phyloP scores from a whole-genome alignment of 2,888 invertebrate genomes.

The Tenthredo livida region DNA sequence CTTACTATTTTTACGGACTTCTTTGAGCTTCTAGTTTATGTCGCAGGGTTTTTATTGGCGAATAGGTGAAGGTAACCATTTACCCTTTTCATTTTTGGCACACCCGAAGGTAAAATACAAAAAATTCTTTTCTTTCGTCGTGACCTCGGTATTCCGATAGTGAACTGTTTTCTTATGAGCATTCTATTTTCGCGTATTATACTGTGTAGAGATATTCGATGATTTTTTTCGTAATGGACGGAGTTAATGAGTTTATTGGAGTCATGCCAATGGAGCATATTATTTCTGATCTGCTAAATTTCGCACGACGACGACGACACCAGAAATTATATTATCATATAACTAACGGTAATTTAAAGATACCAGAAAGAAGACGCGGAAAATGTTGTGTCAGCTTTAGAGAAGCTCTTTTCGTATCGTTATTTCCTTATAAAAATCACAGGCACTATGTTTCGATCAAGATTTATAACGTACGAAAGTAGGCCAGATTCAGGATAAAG shows the following conservation, averaged over 20 bases:
- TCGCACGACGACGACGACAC: neutral
- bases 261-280: neutral
- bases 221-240: neutral
- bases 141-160: neutral
- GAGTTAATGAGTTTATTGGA: neutral
- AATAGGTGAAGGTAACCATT: neutral
- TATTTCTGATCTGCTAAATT: neutral
- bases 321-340: neutral
- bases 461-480: neutral
- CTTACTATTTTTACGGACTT: neutral
- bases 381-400: neutral
- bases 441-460: neutral
- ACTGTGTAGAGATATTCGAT: neutral
- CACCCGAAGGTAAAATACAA: neutral
- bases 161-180: neutral
- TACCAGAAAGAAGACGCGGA: neutral
- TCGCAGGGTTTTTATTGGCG: neutral
- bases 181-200: neutral
- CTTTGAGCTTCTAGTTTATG: neutral
- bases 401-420: neutral
- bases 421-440: neutral
- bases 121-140: neutral
- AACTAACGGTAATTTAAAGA: neutral
- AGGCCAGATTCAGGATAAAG: neutral
- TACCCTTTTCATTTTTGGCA: neutral